A percentile compares a stretch with the other conserved stretches of the same genome.
These are phyloP conservation scores for Gadopsis bispinosus DNA, from an alignment of 2,797 vertebrate species.

Conservation along the genomic window DNA sequence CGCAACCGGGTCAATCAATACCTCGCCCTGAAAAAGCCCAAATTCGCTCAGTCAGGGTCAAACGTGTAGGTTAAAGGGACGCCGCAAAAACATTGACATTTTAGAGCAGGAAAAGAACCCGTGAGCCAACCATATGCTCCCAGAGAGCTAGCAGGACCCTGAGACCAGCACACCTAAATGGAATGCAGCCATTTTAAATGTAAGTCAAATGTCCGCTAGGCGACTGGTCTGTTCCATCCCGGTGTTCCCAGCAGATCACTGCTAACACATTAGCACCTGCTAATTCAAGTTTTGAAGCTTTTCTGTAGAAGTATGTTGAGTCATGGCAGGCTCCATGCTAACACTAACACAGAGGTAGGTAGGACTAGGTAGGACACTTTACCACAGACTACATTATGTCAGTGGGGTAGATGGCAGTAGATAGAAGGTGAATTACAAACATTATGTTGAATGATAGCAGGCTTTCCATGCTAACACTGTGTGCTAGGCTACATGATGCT, in stretches of 20 bases:
- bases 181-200: neutral
- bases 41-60: constrained; percentile 58
- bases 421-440: too few relatives aligned
- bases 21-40: neutral
- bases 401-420: too few relatives aligned
- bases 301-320: too few relatives aligned
- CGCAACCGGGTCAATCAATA: constrained; percentile 68
- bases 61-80: constrained; percentile 20
- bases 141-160: neutral
- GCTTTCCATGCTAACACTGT: neutral
- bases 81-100: neutral
- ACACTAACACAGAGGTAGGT: too few relatives aligned
- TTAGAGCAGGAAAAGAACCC: neutral
- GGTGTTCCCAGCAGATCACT: neutral
- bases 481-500: neutral
- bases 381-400: too few relatives aligned
- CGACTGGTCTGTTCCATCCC: neutral
- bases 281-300: neutral
- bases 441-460: neutral
- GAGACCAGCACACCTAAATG: neutral
- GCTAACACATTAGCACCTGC: neutral
- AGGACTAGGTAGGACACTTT: too few relatives aligned
- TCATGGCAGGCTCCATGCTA: too few relatives aligned
- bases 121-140: neutral
- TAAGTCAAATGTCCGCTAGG: neutral